Percentiles rank a stretch among this genome's conserved stretches.
phyloP scores from a whole-genome alignment of 1,140 invertebrate genomes.

The Pseudobourletiella spinata region DNA sequence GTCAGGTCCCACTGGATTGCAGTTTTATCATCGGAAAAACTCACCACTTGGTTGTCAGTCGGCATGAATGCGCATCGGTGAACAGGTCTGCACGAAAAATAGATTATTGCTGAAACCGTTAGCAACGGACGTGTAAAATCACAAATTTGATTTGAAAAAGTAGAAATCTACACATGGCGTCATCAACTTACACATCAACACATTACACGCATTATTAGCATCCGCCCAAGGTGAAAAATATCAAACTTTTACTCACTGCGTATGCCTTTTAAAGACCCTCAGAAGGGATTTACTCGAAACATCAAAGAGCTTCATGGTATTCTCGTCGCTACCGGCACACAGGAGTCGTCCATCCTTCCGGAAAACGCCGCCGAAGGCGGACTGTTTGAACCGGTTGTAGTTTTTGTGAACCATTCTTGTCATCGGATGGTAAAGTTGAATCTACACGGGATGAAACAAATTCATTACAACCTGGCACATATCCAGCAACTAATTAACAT shows the following conservation, averaged over 20 bases:
- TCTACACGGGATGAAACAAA: slow-evolving; percentile 39
- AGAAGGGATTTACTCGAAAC: slow-evolving; percentile 65
- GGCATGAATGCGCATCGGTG: slow-evolving; percentile 75
- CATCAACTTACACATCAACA: too few species aligned
- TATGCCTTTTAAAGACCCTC: slow-evolving; percentile 58
- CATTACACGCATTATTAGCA: too few species aligned
- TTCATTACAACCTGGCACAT: background rate
- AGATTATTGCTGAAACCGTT: too few species aligned
- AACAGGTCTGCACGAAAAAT: slow-evolving; percentile 52
- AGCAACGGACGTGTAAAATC: too few species aligned
- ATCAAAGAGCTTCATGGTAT: slow-evolving; percentile 80
- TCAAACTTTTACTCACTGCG: background rate
- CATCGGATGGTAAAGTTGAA: slow-evolving; percentile 81
- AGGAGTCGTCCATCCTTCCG: slow-evolving; percentile 75
- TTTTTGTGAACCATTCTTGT: slow-evolving; percentile 75
- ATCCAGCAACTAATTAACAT: background rate
- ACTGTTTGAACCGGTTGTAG: slow-evolving; percentile 73
- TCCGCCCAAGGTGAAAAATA: too few species aligned
- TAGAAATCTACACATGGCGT: too few species aligned
- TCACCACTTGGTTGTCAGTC: slow-evolving; percentile 67
- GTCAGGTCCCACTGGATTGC: slow-evolving; percentile 81
- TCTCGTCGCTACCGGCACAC: slow-evolving; percentile 79
- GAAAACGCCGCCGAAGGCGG: slow-evolving; percentile 76
- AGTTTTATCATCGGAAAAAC: slow-evolving; percentile 91
- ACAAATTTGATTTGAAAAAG: background rate